These are phyloP conservation scores for Archocentrus centrarchus DNA, from an alignment of 2,113 vertebrate species.

Conservation along the genomic window DNA sequence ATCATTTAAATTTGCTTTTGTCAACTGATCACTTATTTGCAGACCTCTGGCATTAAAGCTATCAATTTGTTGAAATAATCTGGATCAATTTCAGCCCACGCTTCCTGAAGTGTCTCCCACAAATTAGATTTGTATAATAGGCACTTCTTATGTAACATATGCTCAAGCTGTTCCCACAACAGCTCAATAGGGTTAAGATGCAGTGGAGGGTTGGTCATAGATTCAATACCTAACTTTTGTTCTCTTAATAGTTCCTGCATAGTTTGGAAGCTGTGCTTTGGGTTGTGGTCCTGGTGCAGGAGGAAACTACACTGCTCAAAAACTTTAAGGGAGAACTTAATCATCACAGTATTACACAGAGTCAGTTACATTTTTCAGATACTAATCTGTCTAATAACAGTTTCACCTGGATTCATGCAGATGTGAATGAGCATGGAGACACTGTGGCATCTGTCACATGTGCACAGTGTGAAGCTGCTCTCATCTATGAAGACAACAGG, in stretches of 20 bases:
- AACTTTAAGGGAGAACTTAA: background rate
- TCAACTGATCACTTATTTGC: background rate
- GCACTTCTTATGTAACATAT: background rate
- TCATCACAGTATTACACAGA: background rate
- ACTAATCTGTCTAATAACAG: no score
- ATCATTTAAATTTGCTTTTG: background rate
- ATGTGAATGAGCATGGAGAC: no score
- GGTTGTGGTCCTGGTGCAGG: background rate
- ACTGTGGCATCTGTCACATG: no score
- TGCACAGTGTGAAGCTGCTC: no score
- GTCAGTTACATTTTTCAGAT: background rate
- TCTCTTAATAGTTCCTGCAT: background rate
- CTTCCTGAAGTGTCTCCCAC: background rate
- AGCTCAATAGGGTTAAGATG: background rate
- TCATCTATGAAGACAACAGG: no score
- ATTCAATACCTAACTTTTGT: background rate
- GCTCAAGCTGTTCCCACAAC: background rate
- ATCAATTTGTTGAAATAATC: background rate
- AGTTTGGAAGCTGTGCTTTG: background rate
- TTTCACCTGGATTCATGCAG: no score
- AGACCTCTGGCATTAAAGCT: background rate
- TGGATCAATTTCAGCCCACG: background rate
- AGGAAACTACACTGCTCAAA: background rate
- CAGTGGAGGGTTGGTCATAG: background rate
- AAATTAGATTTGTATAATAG: conserved; percentile 13